Evolutionary conservation across 2,113 vertebrate genomes (phyloP).

Genomic region (Nansenia antarctica): DNA sequence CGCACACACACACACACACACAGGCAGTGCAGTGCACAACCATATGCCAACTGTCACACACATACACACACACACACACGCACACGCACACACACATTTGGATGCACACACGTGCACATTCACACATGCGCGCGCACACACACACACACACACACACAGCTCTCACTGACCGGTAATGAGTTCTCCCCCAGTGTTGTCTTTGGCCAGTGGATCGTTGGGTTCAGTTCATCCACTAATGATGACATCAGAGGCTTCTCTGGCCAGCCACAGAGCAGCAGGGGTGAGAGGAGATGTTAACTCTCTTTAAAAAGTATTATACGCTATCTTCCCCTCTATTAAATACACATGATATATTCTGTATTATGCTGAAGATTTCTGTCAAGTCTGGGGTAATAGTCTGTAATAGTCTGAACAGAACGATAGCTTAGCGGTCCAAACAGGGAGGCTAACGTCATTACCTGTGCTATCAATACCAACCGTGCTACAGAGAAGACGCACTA

Average conservation of each 20-base stretch:
- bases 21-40: no score
- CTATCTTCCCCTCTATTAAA: no score
- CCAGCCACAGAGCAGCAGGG: not conserved
- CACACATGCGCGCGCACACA: not conserved
- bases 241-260: not conserved
- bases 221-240: not conserved
- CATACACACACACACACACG: not conserved
- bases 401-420: no score
- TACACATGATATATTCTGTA: no score
- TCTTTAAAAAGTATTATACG: no score
- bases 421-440: no score
- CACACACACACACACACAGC: not conserved
- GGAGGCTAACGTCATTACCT: no score
- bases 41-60: constrained; percentile 1
- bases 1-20: not conserved
- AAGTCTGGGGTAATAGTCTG: no score
- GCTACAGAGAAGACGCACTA: no score
- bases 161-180: not conserved
- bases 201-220: not conserved
- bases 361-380: no score
- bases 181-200: not conserved
- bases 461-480: no score
- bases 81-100: not conserved
- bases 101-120: not conserved
- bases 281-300: no score